These are phyloP conservation scores for Apomyelois bistriatella DNA, from an alignment of 2,888 invertebrate genomes.

Conservation along the genomic window DNA sequence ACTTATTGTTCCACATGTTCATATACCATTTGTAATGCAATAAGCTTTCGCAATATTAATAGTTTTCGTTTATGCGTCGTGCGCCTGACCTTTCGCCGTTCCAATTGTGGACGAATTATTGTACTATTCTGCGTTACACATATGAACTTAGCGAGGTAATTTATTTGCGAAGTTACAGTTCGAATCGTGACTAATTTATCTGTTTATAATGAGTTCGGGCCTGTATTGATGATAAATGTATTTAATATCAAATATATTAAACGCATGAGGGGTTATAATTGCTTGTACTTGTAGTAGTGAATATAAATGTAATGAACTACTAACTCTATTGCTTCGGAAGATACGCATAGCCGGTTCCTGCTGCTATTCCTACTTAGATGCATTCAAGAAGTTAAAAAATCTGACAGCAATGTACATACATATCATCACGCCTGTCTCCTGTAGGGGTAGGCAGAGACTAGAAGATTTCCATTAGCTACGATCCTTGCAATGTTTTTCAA, in stretches of 20 bases:
- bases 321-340: too few relatives aligned
- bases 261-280: not conserved
- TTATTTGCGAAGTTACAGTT: not conserved
- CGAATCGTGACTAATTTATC: constrained; percentile 5
- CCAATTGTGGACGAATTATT: constrained; percentile 4
- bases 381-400: too few relatives aligned
- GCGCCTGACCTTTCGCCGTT: constrained; percentile 7
- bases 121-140: constrained; percentile 3
- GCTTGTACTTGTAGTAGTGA: not conserved
- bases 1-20: constrained; percentile 55
- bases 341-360: too few relatives aligned
- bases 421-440: too few relatives aligned
- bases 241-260: constrained; percentile 1
- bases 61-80: constrained; percentile 10
- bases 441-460: too few relatives aligned
- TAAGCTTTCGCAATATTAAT: constrained; percentile 11
- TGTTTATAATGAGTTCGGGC: constrained; percentile 1
- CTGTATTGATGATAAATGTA: constrained; percentile 2
- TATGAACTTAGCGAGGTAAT: not conserved
- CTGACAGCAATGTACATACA: too few relatives aligned
- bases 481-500: too few relatives aligned
- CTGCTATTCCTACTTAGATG: too few relatives aligned
- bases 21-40: constrained; percentile 23
- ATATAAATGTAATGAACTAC: too few relatives aligned
- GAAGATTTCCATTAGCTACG: too few relatives aligned